phyloP scores from a whole-genome alignment of 1,140 invertebrate species.

The Drosophila erecta region DNA sequence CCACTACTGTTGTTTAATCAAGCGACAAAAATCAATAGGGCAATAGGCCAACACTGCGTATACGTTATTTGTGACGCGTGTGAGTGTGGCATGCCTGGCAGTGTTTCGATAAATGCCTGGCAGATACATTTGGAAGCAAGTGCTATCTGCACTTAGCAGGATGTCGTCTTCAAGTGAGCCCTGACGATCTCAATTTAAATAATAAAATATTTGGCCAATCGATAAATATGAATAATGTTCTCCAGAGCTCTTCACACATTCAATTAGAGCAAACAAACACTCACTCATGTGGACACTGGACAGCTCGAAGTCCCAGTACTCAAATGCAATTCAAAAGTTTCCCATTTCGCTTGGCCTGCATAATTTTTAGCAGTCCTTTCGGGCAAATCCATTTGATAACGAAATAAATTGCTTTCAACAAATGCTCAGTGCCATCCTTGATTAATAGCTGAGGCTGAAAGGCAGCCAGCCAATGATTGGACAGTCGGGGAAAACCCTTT shows the following conservation, averaged over 20 bases:
- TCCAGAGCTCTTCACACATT: slow-evolving; percentile 21
- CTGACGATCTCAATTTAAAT: slow-evolving; percentile 49
- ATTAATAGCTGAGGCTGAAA: slow-evolving; percentile 63
- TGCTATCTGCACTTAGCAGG: slow-evolving; percentile 27
- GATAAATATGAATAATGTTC: slow-evolving; percentile 57
- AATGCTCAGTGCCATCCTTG: slow-evolving; percentile 67
- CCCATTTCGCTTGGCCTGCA: slow-evolving; percentile 48
- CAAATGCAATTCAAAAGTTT: slow-evolving; percentile 20
- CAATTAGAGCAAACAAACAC: slow-evolving; percentile 51
- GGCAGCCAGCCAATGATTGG: slow-evolving; percentile 41
- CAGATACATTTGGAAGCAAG: slow-evolving; percentile 46
- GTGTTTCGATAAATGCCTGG: slow-evolving; percentile 42
- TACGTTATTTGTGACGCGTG: slow-evolving; percentile 13
- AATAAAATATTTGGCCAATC: slow-evolving; percentile 56
- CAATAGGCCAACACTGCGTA: slow-evolving; percentile 12
- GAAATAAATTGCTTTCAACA: slow-evolving; percentile 81
- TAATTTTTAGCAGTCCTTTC: slow-evolving; percentile 46
- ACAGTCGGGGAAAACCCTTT: slow-evolving; percentile 37
- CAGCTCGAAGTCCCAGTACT: slow-evolving; percentile 12
- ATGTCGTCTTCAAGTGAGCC: neutral
- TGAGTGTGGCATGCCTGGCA: slow-evolving; percentile 26
- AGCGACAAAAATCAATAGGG: slow-evolving; percentile 67
- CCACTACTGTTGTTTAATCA: slow-evolving; percentile 53
- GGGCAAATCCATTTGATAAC: slow-evolving; percentile 71
- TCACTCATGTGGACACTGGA: neutral